These are phyloP conservation scores for Drosophila teissieri DNA, from an alignment of 1,140 invertebrate genomes.

Conservation along the genomic window DNA sequence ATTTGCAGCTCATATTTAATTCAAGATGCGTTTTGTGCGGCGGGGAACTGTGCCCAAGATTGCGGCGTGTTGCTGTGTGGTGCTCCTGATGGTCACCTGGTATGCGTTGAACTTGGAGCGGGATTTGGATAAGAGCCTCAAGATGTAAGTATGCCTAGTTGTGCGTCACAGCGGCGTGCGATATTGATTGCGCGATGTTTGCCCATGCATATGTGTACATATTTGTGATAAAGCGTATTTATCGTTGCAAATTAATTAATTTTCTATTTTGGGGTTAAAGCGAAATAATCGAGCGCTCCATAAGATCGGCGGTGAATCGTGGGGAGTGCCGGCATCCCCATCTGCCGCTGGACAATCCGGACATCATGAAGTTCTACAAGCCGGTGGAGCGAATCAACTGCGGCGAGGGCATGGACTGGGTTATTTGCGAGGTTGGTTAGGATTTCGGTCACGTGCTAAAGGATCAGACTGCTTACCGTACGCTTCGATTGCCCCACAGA, in stretches of 20 bases:
- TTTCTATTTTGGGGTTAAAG: constrained; percentile 35
- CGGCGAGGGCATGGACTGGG: constrained; percentile 86
- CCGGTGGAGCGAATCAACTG: constrained; percentile 87
- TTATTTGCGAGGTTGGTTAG: constrained; percentile 84
- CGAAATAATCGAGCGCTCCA: constrained; percentile 83
- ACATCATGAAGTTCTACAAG: constrained; percentile 89
- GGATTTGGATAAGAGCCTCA: constrained; percentile 46
- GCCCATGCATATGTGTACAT: background rate
- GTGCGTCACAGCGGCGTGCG: background rate
- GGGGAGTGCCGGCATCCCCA: constrained; percentile 88
- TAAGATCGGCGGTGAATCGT: constrained; percentile 78
- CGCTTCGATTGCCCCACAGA: constrained; percentile 16
- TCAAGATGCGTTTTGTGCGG: constrained; percentile 43
- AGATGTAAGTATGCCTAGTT: constrained; percentile 37
- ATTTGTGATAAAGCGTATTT: too few species aligned
- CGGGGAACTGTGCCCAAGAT: constrained; percentile 46
- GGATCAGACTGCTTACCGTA: background rate
- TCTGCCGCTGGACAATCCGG: constrained; percentile 88
- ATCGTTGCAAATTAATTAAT: too few species aligned
- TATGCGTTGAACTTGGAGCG: constrained; percentile 29
- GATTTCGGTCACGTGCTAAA: too few species aligned
- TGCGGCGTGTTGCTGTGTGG: background rate
- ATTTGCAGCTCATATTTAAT: constrained; percentile 21
- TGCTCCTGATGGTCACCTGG: constrained; percentile 6
- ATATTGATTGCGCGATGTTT: constrained; percentile 15